These are phyloP conservation scores for Virgularia gustaviana DNA, from an alignment of 92 coral and sea anemone species.

Conservation along the genomic window DNA sequence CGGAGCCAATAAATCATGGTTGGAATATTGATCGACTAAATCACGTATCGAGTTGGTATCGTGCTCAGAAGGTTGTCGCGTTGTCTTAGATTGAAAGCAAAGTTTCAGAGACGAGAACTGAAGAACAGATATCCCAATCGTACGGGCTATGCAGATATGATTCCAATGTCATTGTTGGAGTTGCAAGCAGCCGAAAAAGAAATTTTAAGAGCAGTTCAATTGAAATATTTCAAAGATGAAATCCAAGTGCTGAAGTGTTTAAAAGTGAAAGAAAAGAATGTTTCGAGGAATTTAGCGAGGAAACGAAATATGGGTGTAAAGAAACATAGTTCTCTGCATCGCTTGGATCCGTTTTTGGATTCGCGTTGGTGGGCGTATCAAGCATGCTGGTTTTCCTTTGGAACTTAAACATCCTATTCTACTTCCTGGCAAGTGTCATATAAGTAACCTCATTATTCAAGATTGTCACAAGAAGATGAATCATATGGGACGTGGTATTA, in stretches of 20 bases:
- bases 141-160: too few relatives aligned
- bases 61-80: constrained; percentile 17
- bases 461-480: constrained; percentile 20
- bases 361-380: constrained; percentile 40
- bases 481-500: constrained; percentile 33
- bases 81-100: constrained; percentile 27
- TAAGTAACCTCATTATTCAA: constrained; percentile 23
- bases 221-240: constrained; percentile 38
- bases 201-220: constrained; percentile 40
- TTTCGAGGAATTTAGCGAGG: constrained; percentile 21
- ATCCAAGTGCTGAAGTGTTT: constrained; percentile 27
- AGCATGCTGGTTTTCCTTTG: constrained; percentile 12
- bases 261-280: constrained; percentile 8
- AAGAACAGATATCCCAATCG: too few relatives aligned
- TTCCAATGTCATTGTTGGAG: constrained; percentile 22
- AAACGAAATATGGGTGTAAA: constrained; percentile 29
- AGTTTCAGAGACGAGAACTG: not conserved
- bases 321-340: constrained; percentile 13
- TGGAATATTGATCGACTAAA: constrained; percentile 1
- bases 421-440: constrained; percentile 40
- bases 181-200: constrained; percentile 33
- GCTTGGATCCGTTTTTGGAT: constrained; percentile 39
- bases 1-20: not conserved
- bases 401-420: constrained; percentile 22
- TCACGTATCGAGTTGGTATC: constrained; percentile 43